Evolutionary conservation across 2,113 vertebrate genomes (phyloP), one percentile per base, ranked within the genome.

Genomic region (Sminthopsis crassicaudata): DNA sequence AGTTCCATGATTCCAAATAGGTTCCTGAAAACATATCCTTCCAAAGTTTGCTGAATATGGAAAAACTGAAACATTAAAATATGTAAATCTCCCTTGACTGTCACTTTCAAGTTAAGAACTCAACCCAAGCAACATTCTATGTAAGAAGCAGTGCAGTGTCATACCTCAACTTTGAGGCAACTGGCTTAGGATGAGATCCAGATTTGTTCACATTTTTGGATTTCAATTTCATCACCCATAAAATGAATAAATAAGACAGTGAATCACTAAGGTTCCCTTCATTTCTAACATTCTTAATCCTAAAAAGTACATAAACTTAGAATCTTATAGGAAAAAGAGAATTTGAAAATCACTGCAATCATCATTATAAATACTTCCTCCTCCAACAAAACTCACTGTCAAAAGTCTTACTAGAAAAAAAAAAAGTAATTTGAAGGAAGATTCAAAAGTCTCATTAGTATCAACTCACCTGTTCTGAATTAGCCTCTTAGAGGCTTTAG

Each of bases 1-100:
- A 95, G 52, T 84, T 95, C 94, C 94, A 22, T 92, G 53, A 95
- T 97, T 96, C 93, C 92, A 95, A 96, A 96, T 90, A 94, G 25
- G 23, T 91, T 97, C 95, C 90, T 97, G 67, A 46, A 94, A 97
- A 95, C 89, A 95, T 91, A 96, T 60, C 23, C 30, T 84, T 96
- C 91, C 76, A 52, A 93, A 96, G 84, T 60, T 93, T 96, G n/a
- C 48, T 95, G 94, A 26, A 96, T 22, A 84, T 95, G 9, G 60
- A 11, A 95, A 54, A 76, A 54, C 91, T 57, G 16, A 96, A 93
- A 88, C 76, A 55, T 53, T 19, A 48, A 94, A 11, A 2, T 91
- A 94, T 67, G 52, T 57, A 48, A 84, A 93, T 91, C 11, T 46
- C 8, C 46, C 1, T 25, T 42, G n/a, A 93, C 93, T 53, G 46